A percentile compares a stretch with the other conserved stretches of the same genome.
phyloP scores from a whole-genome alignment of 2,888 invertebrate species.

The Sinhomidia bicolor region DNA sequence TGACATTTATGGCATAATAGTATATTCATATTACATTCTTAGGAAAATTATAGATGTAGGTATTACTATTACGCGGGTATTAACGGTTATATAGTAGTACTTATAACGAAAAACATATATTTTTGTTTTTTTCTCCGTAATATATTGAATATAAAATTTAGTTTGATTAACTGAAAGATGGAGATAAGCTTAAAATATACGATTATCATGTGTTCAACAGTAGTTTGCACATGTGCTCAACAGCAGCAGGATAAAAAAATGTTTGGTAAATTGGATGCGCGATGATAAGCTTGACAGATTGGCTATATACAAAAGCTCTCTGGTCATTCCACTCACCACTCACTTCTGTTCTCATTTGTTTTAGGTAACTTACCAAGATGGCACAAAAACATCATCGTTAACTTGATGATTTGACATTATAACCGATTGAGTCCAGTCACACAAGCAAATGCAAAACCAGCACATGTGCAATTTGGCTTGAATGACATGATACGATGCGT shows the following conservation, averaged over 20 bases:
- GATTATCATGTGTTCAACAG: not conserved
- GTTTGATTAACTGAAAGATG: too few species aligned
- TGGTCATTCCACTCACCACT: not conserved
- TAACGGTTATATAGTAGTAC: too few species aligned
- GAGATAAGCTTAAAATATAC: too few species aligned
- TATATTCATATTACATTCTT: too few species aligned
- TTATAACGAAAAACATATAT: too few species aligned
- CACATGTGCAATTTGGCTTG: not conserved
- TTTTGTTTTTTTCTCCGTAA: too few species aligned
- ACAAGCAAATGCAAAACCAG: not conserved
- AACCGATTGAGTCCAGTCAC: not conserved
- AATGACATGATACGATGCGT: not conserved
- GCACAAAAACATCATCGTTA: not conserved
- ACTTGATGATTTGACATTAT: not conserved
- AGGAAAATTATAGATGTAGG: too few species aligned
- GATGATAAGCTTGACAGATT: too few species aligned
- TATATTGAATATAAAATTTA: too few species aligned
- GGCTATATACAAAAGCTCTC: too few species aligned
- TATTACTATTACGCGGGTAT: too few species aligned
- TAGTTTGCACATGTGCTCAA: not conserved
- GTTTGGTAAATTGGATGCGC: not conserved
- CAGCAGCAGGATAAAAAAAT: not conserved
- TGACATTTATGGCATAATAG: too few species aligned
- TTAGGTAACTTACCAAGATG: not conserved
- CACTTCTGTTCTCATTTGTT: not conserved